Base-by-base conservation (phyloP, 2,888 invertebrate species). In the Pseudococcus jackbeardsleyi region DNA sequence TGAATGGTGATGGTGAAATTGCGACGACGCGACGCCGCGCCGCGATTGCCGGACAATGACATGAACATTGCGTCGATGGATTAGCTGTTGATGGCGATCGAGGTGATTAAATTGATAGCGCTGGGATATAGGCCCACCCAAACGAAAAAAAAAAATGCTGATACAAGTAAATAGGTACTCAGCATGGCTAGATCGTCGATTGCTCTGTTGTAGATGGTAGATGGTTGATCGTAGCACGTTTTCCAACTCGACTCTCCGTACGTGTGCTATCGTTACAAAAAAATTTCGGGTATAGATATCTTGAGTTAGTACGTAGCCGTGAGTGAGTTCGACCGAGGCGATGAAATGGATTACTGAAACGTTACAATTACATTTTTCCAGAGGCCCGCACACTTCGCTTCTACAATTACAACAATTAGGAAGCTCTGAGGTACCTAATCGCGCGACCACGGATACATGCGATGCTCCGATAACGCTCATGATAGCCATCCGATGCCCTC, bases 51-150 rank as follows among this genome's bases (percentile, higher is more conserved):
- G 50, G 50, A 64, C 22, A 64, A 22, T 64, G 64, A 64, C 64
- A 64, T 50, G 17, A 64, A 64, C 22, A 64, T 64, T 64, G 1
- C 17, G 5, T 50, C 11, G 64, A 64, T 64, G 19, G 64, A 64
- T 64, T 64, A 64, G 64, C 64, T 22, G 64, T 64, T 64, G 64
- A 64, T 64, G 64, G 64, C 64, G 64, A 64, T 64, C 64, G 64
- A 22, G 19, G 64, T 64, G 64, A 64, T 64, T 64, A 64, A 64
- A 64, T 64, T 64, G 64, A 64, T 64, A 64, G 19, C 7, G 64
- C 15, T 33, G 26, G 26, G 26, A 33, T 11, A 6, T 64, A 64
- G 64, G 64, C 64, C 64, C 64, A 64, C 64, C 64, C 64, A 50
- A 17, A 50, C 15, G 50, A 50, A 50, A 50, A 50, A 50, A 50